phyloP scores from a whole-genome alignment of 2,113 vertebrate genomes.

The Ranitomeya imitator region DNA sequence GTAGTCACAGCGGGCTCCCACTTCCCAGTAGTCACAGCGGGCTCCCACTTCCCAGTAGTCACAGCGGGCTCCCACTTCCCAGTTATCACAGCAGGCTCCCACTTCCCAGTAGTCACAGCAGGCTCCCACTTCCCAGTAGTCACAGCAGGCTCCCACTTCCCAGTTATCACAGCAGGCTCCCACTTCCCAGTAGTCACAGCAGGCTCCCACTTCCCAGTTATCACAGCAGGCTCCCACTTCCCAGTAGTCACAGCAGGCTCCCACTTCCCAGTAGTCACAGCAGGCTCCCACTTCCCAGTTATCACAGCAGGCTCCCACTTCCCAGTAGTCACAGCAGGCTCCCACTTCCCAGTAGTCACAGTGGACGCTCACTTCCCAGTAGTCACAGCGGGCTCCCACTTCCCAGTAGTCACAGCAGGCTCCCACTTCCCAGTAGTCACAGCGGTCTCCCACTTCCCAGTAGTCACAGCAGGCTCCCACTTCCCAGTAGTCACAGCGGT shows the following conservation, averaged over 20 bases:
- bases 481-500: neutral
- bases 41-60: neutral
- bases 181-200: neutral
- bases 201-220: no score
- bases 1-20: neutral
- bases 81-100: no score
- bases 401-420: neutral
- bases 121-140: neutral
- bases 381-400: no score
- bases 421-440: neutral
- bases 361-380: neutral
- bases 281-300: no score
- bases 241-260: neutral
- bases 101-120: no score
- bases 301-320: no score
- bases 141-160: neutral
- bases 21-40: neutral
- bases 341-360: neutral
- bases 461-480: neutral
- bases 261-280: neutral
- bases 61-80: neutral
- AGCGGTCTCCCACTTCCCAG: neutral
- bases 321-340: neutral
- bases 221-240: neutral
- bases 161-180: neutral